Conservation (phyloP, 2,797 vertebrate genomes). For the Rhinichthys osculus region DNA sequence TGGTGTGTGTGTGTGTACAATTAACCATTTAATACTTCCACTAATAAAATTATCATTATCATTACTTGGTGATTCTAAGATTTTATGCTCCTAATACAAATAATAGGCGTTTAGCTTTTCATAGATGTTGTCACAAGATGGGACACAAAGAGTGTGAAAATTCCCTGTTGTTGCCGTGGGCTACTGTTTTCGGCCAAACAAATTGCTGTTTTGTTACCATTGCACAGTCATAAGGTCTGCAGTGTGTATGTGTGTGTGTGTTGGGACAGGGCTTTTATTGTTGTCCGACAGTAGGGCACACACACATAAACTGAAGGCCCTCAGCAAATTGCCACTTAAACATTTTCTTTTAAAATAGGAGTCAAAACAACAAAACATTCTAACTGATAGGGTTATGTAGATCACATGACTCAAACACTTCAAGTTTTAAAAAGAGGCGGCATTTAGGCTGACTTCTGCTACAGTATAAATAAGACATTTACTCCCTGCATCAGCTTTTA, state of each 20-base stretch:
- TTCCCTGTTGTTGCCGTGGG: conserved; percentile 29
- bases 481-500: neutral
- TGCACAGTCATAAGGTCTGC: conserved; percentile 75
- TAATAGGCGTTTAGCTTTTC: conserved; percentile 12
- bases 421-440: conserved; percentile 54
- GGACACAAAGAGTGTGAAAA: neutral
- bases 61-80: neutral
- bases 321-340: conserved; percentile 2
- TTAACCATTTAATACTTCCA: conserved; percentile 11
- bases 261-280: conserved; percentile 80
- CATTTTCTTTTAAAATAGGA: neutral
- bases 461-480: conserved; percentile 44
- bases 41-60: neutral
- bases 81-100: neutral
- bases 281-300: conserved; percentile 64
- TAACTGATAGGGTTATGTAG: conserved; percentile 16
- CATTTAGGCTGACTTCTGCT: neutral
- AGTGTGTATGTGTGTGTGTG: conserved; percentile 72
- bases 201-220: conserved; percentile 46
- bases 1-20: conserved; percentile 73
- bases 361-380: conserved; percentile 1
- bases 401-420: conserved; percentile 45
- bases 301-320: conserved; percentile 12
- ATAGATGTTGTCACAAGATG: conserved; percentile 39
- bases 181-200: conserved; percentile 15